These are phyloP conservation scores for Apistogramma diplotaenia DNA, from an alignment of 2,113 vertebrate genomes.

Conservation along the genomic window DNA sequence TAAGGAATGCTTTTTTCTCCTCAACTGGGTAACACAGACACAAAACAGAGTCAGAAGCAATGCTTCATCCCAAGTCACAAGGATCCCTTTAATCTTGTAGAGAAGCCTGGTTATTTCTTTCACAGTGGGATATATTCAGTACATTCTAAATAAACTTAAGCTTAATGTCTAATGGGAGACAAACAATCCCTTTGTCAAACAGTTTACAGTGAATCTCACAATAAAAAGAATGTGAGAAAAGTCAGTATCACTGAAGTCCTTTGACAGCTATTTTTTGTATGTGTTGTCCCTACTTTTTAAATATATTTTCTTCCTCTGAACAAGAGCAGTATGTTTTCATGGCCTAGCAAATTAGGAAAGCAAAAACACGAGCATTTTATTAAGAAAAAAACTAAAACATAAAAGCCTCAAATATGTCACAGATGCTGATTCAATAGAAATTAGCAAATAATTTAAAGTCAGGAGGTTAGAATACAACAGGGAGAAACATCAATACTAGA, in stretches of 20 bases:
- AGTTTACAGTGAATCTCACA: neutral
- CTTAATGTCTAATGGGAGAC: neutral
- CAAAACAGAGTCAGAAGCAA: neutral
- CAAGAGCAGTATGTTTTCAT: neutral
- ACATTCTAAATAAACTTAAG: neutral
- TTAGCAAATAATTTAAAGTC: neutral
- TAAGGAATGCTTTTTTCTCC: neutral
- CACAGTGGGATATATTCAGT: neutral
- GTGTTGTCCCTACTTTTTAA: neutral
- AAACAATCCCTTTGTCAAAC: rapidly evolving
- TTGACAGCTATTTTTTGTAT: neutral
- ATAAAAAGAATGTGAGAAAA: neutral
- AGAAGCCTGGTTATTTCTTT: neutral
- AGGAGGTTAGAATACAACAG: neutral
- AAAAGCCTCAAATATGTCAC: neutral
- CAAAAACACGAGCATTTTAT: neutral
- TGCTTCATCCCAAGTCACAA: neutral
- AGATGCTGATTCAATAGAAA: neutral
- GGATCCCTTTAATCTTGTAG: neutral
- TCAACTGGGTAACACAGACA: neutral
- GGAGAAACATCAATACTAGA: neutral
- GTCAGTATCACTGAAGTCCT: neutral
- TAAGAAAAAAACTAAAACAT: neutral
- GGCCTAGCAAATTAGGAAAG: conserved; percentile 1
- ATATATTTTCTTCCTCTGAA: neutral